phyloP scores from a whole-genome alignment of 2,113 vertebrate species.

The Dasyornis broadbenti region DNA sequence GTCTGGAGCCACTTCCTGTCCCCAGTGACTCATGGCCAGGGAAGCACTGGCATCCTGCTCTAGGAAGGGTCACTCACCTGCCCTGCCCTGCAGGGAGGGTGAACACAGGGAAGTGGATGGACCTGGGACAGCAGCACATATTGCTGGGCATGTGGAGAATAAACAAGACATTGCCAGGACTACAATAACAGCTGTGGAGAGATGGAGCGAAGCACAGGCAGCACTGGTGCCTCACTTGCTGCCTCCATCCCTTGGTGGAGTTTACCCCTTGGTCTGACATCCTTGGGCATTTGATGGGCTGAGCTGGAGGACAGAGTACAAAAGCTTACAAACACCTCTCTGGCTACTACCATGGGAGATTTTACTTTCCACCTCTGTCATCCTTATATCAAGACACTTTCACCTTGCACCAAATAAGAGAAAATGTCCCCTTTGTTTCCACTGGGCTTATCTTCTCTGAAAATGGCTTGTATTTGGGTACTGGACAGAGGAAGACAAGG shows the following conservation, averaged over 20 bases:
- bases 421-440: background rate
- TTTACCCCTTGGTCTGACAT: background rate
- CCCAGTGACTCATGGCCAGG: background rate
- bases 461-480: background rate
- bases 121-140: background rate
- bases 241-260: background rate
- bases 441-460: background rate
- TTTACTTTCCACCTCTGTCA: background rate
- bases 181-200: background rate
- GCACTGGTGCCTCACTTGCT: background rate
- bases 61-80: background rate
- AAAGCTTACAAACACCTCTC: background rate
- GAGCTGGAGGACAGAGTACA: background rate
- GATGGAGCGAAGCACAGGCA: background rate
- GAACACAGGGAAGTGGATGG: background rate
- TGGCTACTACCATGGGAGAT: background rate
- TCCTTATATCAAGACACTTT: background rate
- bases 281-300: background rate
- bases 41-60: constrained; percentile 9
- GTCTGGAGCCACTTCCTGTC: background rate
- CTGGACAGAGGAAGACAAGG: background rate
- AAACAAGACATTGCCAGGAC: background rate
- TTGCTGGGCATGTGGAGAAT: background rate
- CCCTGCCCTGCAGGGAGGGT: background rate
- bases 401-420: background rate